These are phyloP conservation scores for Cirrhinus molitorella DNA, from an alignment of 2,797 vertebrate species.

Conservation along the genomic window DNA sequence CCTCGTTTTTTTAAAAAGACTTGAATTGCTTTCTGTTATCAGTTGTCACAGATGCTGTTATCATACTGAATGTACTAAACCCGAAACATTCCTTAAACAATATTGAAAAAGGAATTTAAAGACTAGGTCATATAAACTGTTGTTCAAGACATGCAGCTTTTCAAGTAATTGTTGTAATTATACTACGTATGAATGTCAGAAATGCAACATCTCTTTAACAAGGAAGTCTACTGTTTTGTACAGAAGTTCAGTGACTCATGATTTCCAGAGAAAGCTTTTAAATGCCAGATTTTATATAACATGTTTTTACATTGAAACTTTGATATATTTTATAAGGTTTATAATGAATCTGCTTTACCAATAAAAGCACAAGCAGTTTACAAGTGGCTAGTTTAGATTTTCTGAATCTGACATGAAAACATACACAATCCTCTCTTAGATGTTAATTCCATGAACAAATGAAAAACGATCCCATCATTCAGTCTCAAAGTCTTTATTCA, in stretches of 20 bases:
- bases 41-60: background rate
- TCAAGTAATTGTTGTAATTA: background rate
- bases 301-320: constrained; percentile 21
- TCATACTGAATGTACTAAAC: background rate
- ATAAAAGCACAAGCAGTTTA: constrained; percentile 65
- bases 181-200: background rate
- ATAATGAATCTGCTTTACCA: constrained; percentile 68
- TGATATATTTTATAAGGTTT: constrained; percentile 41
- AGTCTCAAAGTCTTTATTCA: constrained; percentile 91
- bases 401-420: background rate
- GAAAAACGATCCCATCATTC: constrained; percentile 52
- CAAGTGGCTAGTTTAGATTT: background rate
- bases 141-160: background rate
- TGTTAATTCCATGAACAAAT: constrained; percentile 51
- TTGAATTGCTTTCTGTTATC: background rate
- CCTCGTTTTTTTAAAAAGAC: background rate
- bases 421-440: background rate
- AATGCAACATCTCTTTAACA: constrained; percentile 40
- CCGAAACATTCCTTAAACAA: background rate
- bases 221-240: constrained; percentile 49
- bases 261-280: constrained; percentile 44
- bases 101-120: background rate
- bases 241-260: constrained; percentile 49
- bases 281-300: constrained; percentile 10
- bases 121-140: background rate